Evolutionary conservation across 2,113 vertebrate genomes (phyloP), one percentile per base, ranked within the genome.

Genomic region (Xenus cinereus): DNA sequence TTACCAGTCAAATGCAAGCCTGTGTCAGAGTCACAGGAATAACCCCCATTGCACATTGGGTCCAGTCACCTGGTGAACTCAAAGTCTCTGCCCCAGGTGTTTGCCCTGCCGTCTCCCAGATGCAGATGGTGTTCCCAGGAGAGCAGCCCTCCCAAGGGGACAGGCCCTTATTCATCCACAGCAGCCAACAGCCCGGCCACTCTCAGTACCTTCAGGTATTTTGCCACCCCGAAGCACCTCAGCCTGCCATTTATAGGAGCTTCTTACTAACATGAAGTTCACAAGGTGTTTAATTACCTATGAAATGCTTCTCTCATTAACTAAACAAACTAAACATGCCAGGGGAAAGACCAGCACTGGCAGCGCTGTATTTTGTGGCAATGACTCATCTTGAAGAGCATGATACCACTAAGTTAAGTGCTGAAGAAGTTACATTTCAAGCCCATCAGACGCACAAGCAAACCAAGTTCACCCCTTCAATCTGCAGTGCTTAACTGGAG

Each of bases 51-150:
- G 19, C 66, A 5, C 22, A 41, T 6, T 18, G 28, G 37, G 37
- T 50, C 19, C 7, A 18, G 16, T 32, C 56, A 81, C 17, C 24
- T 26, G 14, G 21, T 71, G 21, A 77, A 9, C 76, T 32, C 46
- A 27, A 57, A 54, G 24, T 23, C 24, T 83, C 33, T 2, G 0
- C n/a, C 18, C 32, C 15, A 51, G 15, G 14, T 19, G 23, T 43
- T 35, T 14, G 7, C 13, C 33, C 9, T 0, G 0, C 20, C 37
- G n/a, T 27, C 26, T 66, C 13, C 23, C 45, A 85, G 35, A 35
- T 16, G 4, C 1, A 1, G 35, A 7, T 2, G 1, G 27, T 4
- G 3, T 4, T 1, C 13, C 26, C 45, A n/a, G 41, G 14, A 76
- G 4, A 86, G 8, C 9, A 57, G 32, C 14, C 8, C 48, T 35